phyloP scores from a whole-genome alignment of 2,113 vertebrate genomes.

The Istiophorus platypterus region DNA sequence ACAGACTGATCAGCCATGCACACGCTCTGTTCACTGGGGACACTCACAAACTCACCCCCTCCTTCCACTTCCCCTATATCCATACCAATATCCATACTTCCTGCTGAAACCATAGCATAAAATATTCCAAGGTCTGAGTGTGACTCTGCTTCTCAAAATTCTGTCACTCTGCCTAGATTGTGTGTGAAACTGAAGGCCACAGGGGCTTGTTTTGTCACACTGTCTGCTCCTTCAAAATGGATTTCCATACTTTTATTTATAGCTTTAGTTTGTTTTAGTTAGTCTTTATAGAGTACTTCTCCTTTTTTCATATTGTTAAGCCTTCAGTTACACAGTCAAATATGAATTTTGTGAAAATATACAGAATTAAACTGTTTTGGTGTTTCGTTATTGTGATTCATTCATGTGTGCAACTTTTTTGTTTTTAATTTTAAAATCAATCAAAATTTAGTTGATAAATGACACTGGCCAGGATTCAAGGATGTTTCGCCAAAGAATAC shows the following conservation, averaged over 20 bases:
- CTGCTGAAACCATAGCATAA: constrained; percentile 57
- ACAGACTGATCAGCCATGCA: constrained; percentile 81
- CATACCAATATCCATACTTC: constrained; percentile 72
- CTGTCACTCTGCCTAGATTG: constrained; percentile 66
- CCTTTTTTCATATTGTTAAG: constrained; percentile 11
- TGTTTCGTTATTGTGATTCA: too few relatives aligned
- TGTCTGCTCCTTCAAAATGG: constrained; percentile 60
- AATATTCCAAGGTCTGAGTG: constrained; percentile 78
- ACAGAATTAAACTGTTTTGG: background rate
- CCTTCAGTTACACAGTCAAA: constrained; percentile 21
- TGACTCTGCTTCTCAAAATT: constrained; percentile 74
- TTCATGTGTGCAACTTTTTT: constrained; percentile 5
- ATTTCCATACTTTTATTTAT: constrained; percentile 63
- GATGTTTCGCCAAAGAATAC: background rate
- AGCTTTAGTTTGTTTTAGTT: constrained; percentile 42
- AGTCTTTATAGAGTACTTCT: constrained; percentile 18
- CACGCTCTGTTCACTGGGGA: constrained; percentile 77
- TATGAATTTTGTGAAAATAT: constrained; percentile 8
- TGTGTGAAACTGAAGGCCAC: constrained; percentile 70
- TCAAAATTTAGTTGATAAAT: background rate
- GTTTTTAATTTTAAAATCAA: background rate
- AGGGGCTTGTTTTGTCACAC: constrained; percentile 66
- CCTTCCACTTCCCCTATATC: constrained; percentile 58
- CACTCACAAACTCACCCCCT: constrained; percentile 58
- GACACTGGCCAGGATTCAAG: background rate